A percentile compares a stretch with the other conserved stretches of the same genome.
Evolutionary conservation across 1,140 invertebrate species (phyloP).

Genomic region (Portunus trituberculatus): DNA sequence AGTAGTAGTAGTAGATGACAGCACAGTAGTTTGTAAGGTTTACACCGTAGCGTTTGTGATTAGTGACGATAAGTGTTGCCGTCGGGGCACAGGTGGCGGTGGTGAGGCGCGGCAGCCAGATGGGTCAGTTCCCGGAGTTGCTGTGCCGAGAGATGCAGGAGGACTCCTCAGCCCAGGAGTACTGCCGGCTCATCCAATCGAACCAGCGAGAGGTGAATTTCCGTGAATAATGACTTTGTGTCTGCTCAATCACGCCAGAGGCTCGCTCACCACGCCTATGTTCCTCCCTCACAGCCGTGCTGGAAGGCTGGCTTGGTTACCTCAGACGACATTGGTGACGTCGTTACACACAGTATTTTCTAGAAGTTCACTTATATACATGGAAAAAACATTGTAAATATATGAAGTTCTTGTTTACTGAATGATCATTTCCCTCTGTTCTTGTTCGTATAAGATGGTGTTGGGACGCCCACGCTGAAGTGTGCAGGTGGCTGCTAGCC

Average conservation of each 20-base stretch:
- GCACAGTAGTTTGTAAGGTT: neutral
- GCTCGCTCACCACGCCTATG: neutral
- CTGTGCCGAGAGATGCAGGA: neutral
- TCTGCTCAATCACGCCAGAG: no score
- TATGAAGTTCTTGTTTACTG: neutral
- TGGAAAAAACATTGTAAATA: neutral
- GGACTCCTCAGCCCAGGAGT: neutral
- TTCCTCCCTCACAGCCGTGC: neutral
- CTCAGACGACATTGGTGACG: neutral
- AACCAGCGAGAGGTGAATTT: neutral
- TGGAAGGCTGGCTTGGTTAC: neutral
- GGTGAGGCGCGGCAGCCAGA: neutral
- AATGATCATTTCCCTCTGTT: no score
- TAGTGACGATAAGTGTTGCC: neutral
- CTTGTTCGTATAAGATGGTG: no score
- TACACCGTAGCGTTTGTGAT: neutral
- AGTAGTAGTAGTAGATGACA: neutral
- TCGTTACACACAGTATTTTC: neutral
- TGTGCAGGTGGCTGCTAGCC: no score
- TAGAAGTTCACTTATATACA: neutral
- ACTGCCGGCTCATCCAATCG: neutral
- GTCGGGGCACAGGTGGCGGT: neutral
- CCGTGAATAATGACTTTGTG: neutral
- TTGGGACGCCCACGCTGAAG: no score
- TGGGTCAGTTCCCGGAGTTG: neutral